phyloP scores from a whole-genome alignment of 2,797 vertebrate genomes.

The Pangasius krempfi region DNA sequence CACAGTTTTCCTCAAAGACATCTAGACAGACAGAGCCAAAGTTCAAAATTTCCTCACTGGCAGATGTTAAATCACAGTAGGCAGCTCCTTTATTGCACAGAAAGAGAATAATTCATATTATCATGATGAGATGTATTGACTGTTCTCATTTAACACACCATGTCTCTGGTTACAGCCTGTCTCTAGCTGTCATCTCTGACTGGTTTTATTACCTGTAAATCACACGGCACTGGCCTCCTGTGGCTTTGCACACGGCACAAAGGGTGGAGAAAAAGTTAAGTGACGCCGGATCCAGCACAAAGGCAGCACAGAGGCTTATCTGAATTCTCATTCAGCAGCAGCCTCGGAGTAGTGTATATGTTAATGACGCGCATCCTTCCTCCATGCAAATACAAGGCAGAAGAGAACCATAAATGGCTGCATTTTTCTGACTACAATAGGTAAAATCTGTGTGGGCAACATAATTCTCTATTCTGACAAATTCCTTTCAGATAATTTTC shows the following conservation, averaged over 20 bases:
- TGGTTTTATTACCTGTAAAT: slow-evolving; percentile 84
- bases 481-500: slow-evolving; percentile 70
- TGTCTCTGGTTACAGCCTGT: slow-evolving; percentile 78
- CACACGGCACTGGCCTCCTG: slow-evolving; percentile 71
- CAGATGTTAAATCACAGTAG: slow-evolving; percentile 79
- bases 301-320: slow-evolving; percentile 70
- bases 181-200: slow-evolving; percentile 82
- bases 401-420: slow-evolving; percentile 38
- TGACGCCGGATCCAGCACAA: slow-evolving; percentile 77
- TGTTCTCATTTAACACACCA: slow-evolving; percentile 80
- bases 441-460: slow-evolving; percentile 72
- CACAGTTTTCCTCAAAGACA: slow-evolving; percentile 44
- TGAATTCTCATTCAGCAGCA: slow-evolving; percentile 53
- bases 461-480: slow-evolving; percentile 72
- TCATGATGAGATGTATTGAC: slow-evolving; percentile 80
- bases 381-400: background rate
- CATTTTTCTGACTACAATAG: slow-evolving; percentile 70
- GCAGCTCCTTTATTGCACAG: slow-evolving; percentile 71
- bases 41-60: slow-evolving; percentile 64
- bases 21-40: slow-evolving; percentile 48
- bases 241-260: slow-evolving; percentile 69
- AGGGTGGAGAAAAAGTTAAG: slow-evolving; percentile 74
- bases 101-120: slow-evolving; percentile 74
- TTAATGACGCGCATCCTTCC: slow-evolving; percentile 47
- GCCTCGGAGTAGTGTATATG: slow-evolving; percentile 59